phyloP scores from a whole-genome alignment of 2,888 invertebrate species.

The Deladenus siricidicola region DNA sequence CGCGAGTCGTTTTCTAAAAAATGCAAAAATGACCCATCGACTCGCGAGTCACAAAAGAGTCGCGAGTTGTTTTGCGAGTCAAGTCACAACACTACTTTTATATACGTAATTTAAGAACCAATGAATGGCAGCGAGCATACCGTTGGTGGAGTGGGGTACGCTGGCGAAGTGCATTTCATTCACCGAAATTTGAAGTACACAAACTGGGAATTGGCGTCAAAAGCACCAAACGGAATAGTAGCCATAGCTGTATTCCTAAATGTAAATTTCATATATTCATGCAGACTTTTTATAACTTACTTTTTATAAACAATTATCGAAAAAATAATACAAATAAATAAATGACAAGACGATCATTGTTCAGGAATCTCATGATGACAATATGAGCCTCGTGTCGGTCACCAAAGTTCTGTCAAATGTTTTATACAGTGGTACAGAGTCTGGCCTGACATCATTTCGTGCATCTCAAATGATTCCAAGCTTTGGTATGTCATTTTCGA shows the following conservation, averaged over 20 bases:
- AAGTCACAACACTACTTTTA: too few relatives aligned
- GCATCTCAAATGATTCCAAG: constrained; percentile 41
- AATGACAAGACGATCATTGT: too few relatives aligned
- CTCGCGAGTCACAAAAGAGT: too few relatives aligned
- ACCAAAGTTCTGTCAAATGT: constrained; percentile 40
- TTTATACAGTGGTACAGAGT: constrained; percentile 43
- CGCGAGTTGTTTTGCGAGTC: too few relatives aligned
- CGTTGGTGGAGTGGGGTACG: constrained; percentile 53
- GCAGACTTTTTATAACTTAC: background rate
- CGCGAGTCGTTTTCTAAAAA: too few relatives aligned
- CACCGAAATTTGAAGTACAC: constrained; percentile 51
- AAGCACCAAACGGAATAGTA: constrained; percentile 50
- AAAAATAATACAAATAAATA: too few relatives aligned
- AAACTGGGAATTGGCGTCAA: constrained; percentile 46
- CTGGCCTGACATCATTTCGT: constrained; percentile 37
- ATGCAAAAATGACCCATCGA: too few relatives aligned
- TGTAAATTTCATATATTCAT: constrained; percentile 27
- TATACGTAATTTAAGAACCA: constrained; percentile 48
- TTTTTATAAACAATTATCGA: too few relatives aligned
- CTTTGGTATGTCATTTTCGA: constrained; percentile 22
- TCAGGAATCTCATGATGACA: constrained; percentile 52
- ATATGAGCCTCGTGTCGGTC: constrained; percentile 37
- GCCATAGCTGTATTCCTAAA: constrained; percentile 51
- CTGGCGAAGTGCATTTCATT: constrained; percentile 48
- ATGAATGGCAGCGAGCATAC: constrained; percentile 54